Evolutionary conservation across 2,797 vertebrate species (phyloP), one percentile per base, ranked within the genome.

Genomic region (Sternotherus odoratus): DNA sequence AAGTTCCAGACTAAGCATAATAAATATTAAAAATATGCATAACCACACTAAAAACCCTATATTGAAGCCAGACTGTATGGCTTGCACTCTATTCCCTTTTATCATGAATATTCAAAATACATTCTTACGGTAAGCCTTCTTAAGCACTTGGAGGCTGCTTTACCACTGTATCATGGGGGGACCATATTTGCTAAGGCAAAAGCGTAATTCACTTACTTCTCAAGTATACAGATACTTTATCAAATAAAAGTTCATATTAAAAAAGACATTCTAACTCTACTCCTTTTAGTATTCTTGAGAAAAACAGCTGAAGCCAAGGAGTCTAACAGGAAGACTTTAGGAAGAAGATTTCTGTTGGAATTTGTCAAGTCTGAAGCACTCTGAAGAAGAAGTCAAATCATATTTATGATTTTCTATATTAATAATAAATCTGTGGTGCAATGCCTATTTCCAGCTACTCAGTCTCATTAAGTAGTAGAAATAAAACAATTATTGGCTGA

Each of bases 171-270:
- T 86, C 85, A 89, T 87, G 88, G 60, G 43, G 74, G 89, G 72
- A 74, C 88, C 66, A 33, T 74, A 75, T 85, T 46, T 54, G 77
- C 82, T 75, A 33, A 78, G 66, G 66, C 66, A 83, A 72, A 86
- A 80, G 57, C 23, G 54, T 53, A 92, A 92, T 93, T 94, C 87
- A 87, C 51, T 87, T 50, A 85, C 80, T 78, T 88, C 78, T 80
- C 89, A 95, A 92, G 82, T 92, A 83, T 8, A 90, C 77, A 48
- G 50, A 66, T 75, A 57, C 53, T 82, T 54, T 87, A 82, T 89
- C 87, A 93, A 88, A 95, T 83, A 88, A 95, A 93, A 92, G 91
- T 83, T 83, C 11, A 54, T 33, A 36, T 87, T 90, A 90, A 87
- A 88, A 79, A 85, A 74, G 91, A 92, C 85, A 87, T 84, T 85